Evolutionary conservation across 2,888 invertebrate species (phyloP), one percentile per base, ranked within the genome.

Genomic region (Volucella zonaria): DNA sequence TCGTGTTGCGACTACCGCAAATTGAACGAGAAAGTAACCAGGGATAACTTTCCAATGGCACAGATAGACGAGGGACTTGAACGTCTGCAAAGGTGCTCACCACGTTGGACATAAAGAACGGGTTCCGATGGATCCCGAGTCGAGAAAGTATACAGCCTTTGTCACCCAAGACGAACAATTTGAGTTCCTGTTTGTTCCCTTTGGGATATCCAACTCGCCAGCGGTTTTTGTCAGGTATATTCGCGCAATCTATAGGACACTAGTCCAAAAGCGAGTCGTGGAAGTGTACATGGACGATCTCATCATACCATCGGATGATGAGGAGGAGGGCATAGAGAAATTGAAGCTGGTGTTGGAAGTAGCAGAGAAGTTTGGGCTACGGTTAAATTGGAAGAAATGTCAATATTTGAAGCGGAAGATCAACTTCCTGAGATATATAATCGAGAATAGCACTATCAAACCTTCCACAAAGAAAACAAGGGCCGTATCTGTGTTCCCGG

Each of bases 101-200:
- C 23, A 23, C 23, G 23, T 23, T 15, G 79, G 80, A 3, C 87
- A 83, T 43, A 76, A 70, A 14, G 80, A 86, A n/a, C 88, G 88
- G 31, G 82, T 88, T 8, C 80, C 76, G 2, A 77, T 88, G 12
- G 86, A 87, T 6, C 59, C 73, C 31, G 82, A 86, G 8, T 88
- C 88, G 1, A 81, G 75, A 38, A 87, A 87, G 62, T 88, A 83
- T 56, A 88, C 87, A 6, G 70, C 87, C 10, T 88, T 88, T 67
- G 88, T 88, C n/a, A 88, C 88, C 10, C 87, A 80, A 40, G 70
- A 86, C 56, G 87, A 87, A 10, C 87, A 88, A 43, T 88, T 76
- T 56, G 88, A 87, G 61, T 87, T 85, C 51, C n/a, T 59, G 8
- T 82, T 62, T 42, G 78, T 86, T 74, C 87, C 87, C 14, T 88